A percentile compares a stretch with the other conserved stretches of the same genome.
Conservation (phyloP, 2,113 vertebrate genomes). For the Alethe castanea region DNA sequence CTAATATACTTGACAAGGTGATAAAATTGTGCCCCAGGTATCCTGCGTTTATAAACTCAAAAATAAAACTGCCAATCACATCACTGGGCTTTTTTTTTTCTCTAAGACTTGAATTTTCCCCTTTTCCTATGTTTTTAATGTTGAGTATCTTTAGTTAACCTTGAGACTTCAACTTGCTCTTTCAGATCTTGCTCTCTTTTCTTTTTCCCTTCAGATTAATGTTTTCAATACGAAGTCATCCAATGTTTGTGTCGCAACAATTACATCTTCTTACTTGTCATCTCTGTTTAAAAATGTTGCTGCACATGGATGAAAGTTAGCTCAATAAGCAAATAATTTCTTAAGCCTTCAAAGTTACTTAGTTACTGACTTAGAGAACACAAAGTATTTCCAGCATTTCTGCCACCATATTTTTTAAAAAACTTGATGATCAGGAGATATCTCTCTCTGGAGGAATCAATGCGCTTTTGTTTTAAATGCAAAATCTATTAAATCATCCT, state of each 20-base stretch:
- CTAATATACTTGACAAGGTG: background rate
- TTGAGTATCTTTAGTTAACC: conserved; percentile 40
- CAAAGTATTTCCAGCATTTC: conserved; percentile 21
- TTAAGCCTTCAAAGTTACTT: background rate
- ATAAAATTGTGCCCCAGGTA: background rate
- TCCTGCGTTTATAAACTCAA: conserved; percentile 53
- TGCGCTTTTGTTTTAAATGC: conserved; percentile 16
- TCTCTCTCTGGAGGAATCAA: conserved; percentile 10
- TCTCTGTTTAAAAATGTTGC: background rate
- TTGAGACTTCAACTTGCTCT: conserved; percentile 7
- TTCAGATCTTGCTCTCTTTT: background rate
- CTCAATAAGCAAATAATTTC: conserved; percentile 13
- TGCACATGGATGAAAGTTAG: background rate
- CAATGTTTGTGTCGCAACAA: background rate
- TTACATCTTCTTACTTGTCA: conserved; percentile 44
- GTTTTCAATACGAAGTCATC: conserved; percentile 9
- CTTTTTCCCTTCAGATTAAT: background rate
- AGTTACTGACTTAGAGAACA: background rate
- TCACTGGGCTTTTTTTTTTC: conserved; percentile 1
- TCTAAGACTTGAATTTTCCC: background rate
- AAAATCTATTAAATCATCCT: conserved; percentile 34
- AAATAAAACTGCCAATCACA: conserved; percentile 35
- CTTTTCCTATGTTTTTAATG: conserved; percentile 2
- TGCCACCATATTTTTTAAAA: conserved; percentile 34
- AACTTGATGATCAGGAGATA: conserved; percentile 27